phyloP scores from a whole-genome alignment of 2,113 vertebrate genomes.

The Phoxinus phoxinus region DNA sequence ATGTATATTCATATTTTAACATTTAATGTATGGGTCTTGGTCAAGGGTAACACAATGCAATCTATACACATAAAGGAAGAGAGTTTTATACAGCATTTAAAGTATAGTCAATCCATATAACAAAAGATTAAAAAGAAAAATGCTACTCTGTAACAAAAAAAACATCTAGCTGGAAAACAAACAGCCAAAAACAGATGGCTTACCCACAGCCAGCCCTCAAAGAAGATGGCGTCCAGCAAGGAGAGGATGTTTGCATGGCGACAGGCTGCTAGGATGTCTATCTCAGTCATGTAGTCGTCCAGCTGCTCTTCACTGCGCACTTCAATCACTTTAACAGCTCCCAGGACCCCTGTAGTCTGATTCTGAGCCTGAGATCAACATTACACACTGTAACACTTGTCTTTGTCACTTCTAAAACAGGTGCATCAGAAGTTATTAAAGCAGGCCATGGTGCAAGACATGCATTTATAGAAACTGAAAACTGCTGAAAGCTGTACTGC shows the following conservation, averaged over 20 bases:
- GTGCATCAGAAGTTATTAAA: neutral
- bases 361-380: slow-evolving; percentile 50
- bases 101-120: too few relatives aligned
- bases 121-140: too few relatives aligned
- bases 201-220: slow-evolving; percentile 73
- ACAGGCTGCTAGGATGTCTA: slow-evolving; percentile 71
- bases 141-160: too few relatives aligned
- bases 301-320: slow-evolving; percentile 70
- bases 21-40: too few relatives aligned
- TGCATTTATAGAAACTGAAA: neutral
- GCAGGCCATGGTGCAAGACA: neutral
- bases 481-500: neutral
- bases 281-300: slow-evolving; percentile 71
- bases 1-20: too few relatives aligned
- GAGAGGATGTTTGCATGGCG: slow-evolving; percentile 69
- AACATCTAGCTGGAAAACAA: neutral
- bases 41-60: too few relatives aligned
- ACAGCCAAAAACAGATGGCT: slow-evolving; percentile 32
- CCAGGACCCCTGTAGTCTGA: slow-evolving; percentile 54
- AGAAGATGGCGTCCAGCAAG: slow-evolving; percentile 70
- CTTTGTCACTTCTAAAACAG: neutral
- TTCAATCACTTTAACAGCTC: slow-evolving; percentile 71
- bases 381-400: neutral
- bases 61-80: too few relatives aligned
- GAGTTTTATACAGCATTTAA: too few relatives aligned